Evolutionary conservation across 53 echinoderm and acorn worm genomes (phyloP), one percentile per base, ranked within the genome.

Genomic region (Zoroaster sp.): DNA sequence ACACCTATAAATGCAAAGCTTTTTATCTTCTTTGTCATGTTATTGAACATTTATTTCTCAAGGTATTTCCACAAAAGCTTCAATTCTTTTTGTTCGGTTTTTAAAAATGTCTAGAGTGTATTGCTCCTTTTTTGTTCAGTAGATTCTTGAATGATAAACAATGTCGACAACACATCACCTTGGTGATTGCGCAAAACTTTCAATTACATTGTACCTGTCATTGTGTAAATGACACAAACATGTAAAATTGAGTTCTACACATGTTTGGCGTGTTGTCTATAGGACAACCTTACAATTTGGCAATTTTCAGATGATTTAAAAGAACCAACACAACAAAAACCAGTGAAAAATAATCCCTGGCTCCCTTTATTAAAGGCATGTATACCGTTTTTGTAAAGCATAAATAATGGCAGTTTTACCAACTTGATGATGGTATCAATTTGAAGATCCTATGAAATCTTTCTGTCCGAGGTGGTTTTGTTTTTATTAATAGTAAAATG

Each of bases 1-100:
- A 78, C 78, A 78, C 39, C 78, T 78, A 37, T 7, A 39, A 34
- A 78, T 23, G 59, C 78, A 78, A 54, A 40, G 59, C 78, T 78
- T 78, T 37, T 78, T 20, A 78, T 78, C 78, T 39, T 59, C 59
- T 54, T 78, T 53, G 32, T 20, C 8, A 1, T 5, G 40, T 18
- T 55, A 59, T 78, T 78, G 78, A 54, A 39, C 63, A 28, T 59
- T 55, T 33, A 12, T 59, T 38, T 37, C 36, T 35, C 78, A 78
- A 59, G 59, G 78, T 51, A 33, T 55, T 54, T 18, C 63, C 34
- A 59, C 78, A 55, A 76, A 75, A 31, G 44, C 47, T 51, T 51
- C 42, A 20, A 42, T 74, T 21, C 40, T 20, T 45, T 78, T 33
- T 53, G 15, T 35, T n/a, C 0, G 15, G 36, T 51, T 59, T 54